Base-by-base conservation (phyloP, 1,140 invertebrate genomes). In the Ptiloglossa arizonensis region DNA sequence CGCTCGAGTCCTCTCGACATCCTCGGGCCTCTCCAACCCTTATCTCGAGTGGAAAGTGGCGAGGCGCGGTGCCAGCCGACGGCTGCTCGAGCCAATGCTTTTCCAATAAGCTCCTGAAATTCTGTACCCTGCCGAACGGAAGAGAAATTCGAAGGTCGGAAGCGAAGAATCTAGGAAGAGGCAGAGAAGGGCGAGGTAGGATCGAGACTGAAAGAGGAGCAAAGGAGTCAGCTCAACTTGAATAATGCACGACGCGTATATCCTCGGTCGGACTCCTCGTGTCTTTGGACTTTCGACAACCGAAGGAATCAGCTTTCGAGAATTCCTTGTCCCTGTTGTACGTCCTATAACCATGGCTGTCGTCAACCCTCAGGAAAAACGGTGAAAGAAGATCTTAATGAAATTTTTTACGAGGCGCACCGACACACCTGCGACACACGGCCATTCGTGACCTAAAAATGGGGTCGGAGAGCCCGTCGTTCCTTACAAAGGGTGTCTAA, bases 191-290 rank as follows among this genome's bases (percentile, higher is more conserved):
- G 8, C 24, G 29, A 8, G 13, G 17, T 19, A 29, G 3, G 57
- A 9, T 22, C 13, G 8, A 17, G 41, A 22, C 27, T 1, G 13
- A n/a, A 41, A 22, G 6, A 48, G n/a, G 38, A 27, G 2, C 50
- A 2, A n/a, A 50, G 35, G 73, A 63, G 60, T 19, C 27, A 46
- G 48, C 35, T 69, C 38, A n/a, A 17, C n/a, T 56, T 81, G 83
- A 85, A 85, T 85, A 85, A 85, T 85, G 83, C 78, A 85, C 41
- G 13, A 46, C 77, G 72, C 81, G 78, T 77, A 76, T 56, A 72
- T 83, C 50, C 80, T 82, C 56, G 27, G 64, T 46, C 27, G 44
- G 52, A 79, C 71, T 75, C 38, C 19, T 48, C 62, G 56, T 72
- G 62, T 75, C 63, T 64, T 72, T 54, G 68, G 62, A 71, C 72